Evolutionary conservation across 2,113 vertebrate genomes (phyloP), one percentile per base, ranked within the genome.

Genomic region (Laticauda laticaudata): DNA sequence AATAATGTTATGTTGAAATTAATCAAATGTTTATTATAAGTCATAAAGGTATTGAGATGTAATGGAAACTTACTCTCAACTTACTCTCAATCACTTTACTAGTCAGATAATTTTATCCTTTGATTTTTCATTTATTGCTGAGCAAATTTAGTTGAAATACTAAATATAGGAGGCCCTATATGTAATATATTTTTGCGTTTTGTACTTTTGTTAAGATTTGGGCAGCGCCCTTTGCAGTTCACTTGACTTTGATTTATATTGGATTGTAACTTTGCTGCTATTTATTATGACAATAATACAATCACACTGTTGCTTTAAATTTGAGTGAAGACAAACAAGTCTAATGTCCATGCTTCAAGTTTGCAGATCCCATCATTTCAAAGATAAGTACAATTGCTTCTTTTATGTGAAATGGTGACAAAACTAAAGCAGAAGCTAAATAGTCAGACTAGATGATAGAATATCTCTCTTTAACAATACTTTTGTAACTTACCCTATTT

Each of bases 401-500:
- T 81, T 57, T 86, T 87, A 81, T 86, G 39, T 4, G 34, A 94
- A 93, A 39, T 24, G 56, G 45, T 86, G 88, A 88, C 1, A 21
- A 48, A 92, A 85, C 86, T 53, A 10, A 90, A 53, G 15, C 81
- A 34, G 34, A 92, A 91, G 29, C 11, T 86, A 88, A 29, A 87
- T 12, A 93, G 1, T 43, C 88, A 91, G 75, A 92, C 53, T 1
- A 0, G 18, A 75, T 87, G 11, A 48, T 95, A 14, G 53, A 81
- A 88, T 54, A 43, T 53, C 91, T 81, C 18, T 81, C 18, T 81
- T 81, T 81, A 81, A 81, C 18, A 21, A 81, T 81, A 81, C 20
- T 81, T 75, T 26, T 1, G 87, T 61, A 43, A 45, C 48, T 85
- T 89, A 86, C 91, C 10, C 59, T 94, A 87, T 96, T 95, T 23